These are phyloP conservation scores for Pteruthius melanotis DNA, from an alignment of 2,113 vertebrate species.

Conservation along the genomic window DNA sequence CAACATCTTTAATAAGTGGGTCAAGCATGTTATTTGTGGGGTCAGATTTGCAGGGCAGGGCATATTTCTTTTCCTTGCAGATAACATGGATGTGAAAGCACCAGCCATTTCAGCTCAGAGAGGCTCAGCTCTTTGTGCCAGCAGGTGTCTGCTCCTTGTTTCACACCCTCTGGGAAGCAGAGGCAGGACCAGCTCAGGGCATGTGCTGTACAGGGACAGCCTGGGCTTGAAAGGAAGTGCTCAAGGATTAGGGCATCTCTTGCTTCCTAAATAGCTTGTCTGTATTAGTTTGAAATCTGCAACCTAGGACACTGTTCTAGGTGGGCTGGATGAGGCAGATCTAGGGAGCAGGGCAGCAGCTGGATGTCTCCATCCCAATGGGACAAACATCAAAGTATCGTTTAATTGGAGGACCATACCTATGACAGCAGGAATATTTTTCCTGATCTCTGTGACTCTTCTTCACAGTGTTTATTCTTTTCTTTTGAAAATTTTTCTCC, in stretches of 20 bases:
- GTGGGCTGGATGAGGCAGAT: neutral
- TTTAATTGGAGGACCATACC: neutral
- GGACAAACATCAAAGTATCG: neutral
- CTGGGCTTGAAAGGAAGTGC: neutral
- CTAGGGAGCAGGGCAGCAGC: neutral
- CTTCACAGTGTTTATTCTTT: neutral
- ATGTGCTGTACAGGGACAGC: neutral
- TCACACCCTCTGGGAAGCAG: neutral
- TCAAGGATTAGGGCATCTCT: neutral
- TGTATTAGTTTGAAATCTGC: too few relatives aligned
- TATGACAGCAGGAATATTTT: neutral
- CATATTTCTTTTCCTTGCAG: neutral
- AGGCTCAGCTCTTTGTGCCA: neutral
- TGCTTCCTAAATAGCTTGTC: neutral
- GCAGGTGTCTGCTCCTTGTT: neutral
- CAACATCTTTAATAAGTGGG: neutral
- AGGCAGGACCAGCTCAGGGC: neutral
- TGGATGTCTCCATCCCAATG: neutral
- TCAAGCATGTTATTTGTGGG: neutral
- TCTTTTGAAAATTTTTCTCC: neutral
- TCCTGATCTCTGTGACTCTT: neutral
- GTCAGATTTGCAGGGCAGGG: neutral
- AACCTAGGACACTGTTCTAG: too few relatives aligned
- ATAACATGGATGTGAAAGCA: neutral
- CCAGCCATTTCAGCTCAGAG: neutral